A percentile compares a stretch with the other conserved stretches of the same genome.
phyloP scores from a whole-genome alignment of 2,797 vertebrate genomes.

The Lepus oiostolus region DNA sequence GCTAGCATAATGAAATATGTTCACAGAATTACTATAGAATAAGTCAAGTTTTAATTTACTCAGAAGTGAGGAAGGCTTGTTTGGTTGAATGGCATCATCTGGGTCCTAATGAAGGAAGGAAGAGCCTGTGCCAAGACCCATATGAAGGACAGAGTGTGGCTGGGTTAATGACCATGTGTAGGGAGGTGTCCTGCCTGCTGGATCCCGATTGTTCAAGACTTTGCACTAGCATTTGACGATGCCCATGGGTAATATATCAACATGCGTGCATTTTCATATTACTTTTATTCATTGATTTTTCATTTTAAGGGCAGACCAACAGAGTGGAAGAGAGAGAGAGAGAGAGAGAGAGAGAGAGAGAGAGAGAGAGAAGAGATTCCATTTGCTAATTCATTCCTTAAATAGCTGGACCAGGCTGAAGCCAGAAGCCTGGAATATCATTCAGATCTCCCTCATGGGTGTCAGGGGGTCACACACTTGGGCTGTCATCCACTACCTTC shows the following conservation, averaged over 20 bases:
- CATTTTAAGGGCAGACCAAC: too few species aligned
- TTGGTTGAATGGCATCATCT: background rate
- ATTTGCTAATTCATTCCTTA: too few species aligned
- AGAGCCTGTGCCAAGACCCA: background rate
- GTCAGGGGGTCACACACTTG: too few species aligned
- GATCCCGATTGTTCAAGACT: background rate
- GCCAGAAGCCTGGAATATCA: too few species aligned
- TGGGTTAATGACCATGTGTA: background rate
- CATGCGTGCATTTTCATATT: background rate
- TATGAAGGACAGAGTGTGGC: background rate
- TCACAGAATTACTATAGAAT: background rate
- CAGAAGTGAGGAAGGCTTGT: background rate
- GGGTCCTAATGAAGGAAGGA: background rate
- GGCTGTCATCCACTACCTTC: too few species aligned
- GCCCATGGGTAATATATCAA: background rate
- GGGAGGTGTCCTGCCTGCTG: too few species aligned
- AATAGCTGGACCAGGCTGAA: too few species aligned
- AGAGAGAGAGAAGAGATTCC: too few species aligned
- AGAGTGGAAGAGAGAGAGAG: too few species aligned
- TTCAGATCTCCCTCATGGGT: too few species aligned
- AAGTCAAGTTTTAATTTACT: background rate
- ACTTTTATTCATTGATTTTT: too few species aligned
- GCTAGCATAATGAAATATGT: background rate
- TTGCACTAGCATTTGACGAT: background rate
- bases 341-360: too few species aligned